Evolutionary conservation across 2,113 vertebrate genomes (phyloP).

Genomic region (Sebastes schlegelii): DNA sequence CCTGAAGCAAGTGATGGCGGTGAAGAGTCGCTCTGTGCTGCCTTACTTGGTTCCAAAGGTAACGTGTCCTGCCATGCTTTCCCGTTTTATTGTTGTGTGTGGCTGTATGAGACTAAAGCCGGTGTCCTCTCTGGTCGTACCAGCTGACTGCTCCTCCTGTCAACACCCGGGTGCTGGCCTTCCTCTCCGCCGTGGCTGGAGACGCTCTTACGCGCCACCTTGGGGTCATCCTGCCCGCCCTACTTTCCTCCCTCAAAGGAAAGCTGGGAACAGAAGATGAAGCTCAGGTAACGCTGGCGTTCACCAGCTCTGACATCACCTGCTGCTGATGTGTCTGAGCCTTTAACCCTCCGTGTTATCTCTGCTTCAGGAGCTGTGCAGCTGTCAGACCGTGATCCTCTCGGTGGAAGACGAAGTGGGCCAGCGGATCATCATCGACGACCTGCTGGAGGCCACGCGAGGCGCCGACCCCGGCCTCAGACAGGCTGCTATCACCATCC

Average conservation of each 20-base stretch:
- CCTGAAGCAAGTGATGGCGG: slow-evolving; percentile 98
- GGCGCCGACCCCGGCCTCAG: slow-evolving; percentile 90
- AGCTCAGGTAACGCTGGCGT: slow-evolving; percentile 83
- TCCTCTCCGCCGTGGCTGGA: slow-evolving; percentile 96
- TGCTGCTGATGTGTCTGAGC: not conserved
- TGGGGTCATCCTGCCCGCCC: slow-evolving; percentile 94
- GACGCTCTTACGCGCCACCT: slow-evolving; percentile 96
- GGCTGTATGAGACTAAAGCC: not conserved
- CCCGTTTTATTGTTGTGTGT: not conserved
- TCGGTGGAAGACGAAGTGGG: slow-evolving; percentile 96
- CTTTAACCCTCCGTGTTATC: not conserved
- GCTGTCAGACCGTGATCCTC: slow-evolving; percentile 94
- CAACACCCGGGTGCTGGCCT: slow-evolving; percentile 95
- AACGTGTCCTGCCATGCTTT: not conserved
- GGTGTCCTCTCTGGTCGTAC: not conserved
- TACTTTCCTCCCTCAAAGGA: slow-evolving; percentile 93
- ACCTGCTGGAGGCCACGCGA: slow-evolving; percentile 94
- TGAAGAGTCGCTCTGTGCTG: slow-evolving; percentile 97
- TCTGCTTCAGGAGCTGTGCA: slow-evolving; percentile 89
- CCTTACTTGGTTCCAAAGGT: slow-evolving; percentile 99
- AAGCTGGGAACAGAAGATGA: slow-evolving; percentile 92
- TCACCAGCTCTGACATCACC: not conserved
- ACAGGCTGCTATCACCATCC: slow-evolving; percentile 92
- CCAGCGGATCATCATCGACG: slow-evolving; percentile 95
- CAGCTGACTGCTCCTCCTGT: slow-evolving; percentile 94